phyloP scores from a whole-genome alignment of 2,888 invertebrate species.

The Diarsia dahlii region DNA sequence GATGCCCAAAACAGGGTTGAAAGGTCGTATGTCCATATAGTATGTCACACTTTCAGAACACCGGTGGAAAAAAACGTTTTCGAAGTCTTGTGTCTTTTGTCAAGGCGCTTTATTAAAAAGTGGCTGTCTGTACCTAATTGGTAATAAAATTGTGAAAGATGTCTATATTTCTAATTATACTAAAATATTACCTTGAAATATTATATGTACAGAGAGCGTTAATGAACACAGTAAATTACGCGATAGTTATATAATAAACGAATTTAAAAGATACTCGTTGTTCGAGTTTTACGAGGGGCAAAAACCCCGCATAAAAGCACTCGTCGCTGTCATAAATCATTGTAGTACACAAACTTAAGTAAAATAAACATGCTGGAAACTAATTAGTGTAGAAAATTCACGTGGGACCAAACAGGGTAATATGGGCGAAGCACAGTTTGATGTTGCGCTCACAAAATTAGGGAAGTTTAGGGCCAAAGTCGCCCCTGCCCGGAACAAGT shows the following conservation, averaged over 20 bases:
- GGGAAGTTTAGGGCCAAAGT: constrained; percentile 89
- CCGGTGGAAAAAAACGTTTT: neutral
- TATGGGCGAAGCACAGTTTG: constrained; percentile 89
- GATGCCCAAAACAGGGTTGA: neutral
- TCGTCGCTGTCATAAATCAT: constrained; percentile 84
- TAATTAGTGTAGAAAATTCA: constrained; percentile 90
- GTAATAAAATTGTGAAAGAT: neutral
- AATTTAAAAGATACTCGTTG: constrained; percentile 46
- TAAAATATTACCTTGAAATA: constrained; percentile 4
- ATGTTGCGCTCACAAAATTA: constrained; percentile 90
- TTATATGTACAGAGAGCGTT: constrained; percentile 13
- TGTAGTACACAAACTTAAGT: constrained; percentile 84
- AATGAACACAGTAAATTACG: constrained; percentile 42
- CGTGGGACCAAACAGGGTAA: constrained; percentile 88
- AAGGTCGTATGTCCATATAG: neutral
- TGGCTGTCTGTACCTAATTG: neutral
- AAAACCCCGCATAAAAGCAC: constrained; percentile 68
- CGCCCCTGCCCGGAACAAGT: constrained; percentile 87
- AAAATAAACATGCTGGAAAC: constrained; percentile 89
- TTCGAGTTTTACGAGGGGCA: constrained; percentile 57
- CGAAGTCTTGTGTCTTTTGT: neutral
- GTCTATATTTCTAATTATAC: neutral
- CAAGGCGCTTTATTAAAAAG: neutral
- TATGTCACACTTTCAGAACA: neutral
- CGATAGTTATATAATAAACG: constrained; percentile 37